Base-by-base conservation (phyloP, 2,888 invertebrate genomes). In the Eristalinus sepulchralis region DNA sequence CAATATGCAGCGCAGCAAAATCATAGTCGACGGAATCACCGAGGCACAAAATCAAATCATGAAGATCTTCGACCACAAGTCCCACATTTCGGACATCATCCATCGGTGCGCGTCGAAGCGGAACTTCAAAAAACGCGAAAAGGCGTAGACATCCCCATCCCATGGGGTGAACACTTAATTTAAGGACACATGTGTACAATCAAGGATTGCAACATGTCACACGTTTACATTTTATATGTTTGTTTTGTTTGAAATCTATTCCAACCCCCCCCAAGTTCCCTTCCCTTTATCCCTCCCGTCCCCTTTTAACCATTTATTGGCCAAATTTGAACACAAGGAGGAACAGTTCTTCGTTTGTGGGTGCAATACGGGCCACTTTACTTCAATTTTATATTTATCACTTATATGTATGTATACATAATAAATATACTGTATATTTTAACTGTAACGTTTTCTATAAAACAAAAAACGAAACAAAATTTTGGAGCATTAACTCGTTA, bases 1-100 rank as follows among this genome's bases (percentile, higher is more conserved):
- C 68, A 98, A 98, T 93, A 96, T 98, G 92, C 98, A 99, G 93
- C 95, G 98, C 72, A 97, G 98, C 92, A 97, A 96, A 94, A 96
- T 98, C 86, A 97, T 98, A 59, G 96, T 96, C 88, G 98, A 98
- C 91, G 98, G 98, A 87, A 96, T 98, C 93, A 95, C 95, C 86
- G 98, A 98, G 91, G 97, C 98, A 0, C 96, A 97, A 89, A 94
- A 95, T 83, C 97, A 97, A 91, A 96, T 98, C 88, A 95, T 97
- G 92, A 96, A 97, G 90, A 96, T 98, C 85, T 97, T 98, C 91
- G 97, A 98, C 88, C 98, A 98, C 92, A 97, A 98, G 92, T 95
- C 95, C 71, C 96, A 97, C 89, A 97, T 98, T 53, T 95, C 96
- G 17, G 98, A 98, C 91, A 97, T 98, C 89, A 95, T 99, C 79